Percentiles rank a stretch among this genome's conserved stretches.
Conservation (phyloP, 2,797 vertebrate genomes). For the Synaphobranchus kaupii region DNA sequence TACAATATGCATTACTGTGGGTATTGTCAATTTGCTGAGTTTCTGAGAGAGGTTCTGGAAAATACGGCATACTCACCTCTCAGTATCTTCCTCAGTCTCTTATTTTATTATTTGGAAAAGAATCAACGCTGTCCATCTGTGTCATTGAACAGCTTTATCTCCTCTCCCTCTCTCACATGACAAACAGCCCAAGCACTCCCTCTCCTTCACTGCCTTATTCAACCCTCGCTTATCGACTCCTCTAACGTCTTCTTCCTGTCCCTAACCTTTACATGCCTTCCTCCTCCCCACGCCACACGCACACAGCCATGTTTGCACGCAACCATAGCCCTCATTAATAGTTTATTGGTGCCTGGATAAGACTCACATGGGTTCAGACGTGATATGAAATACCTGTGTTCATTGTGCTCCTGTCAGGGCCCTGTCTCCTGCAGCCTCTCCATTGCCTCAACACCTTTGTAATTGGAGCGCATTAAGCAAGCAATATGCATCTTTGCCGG, state of each 20-base stretch:
- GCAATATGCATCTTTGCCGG: conserved; percentile 43
- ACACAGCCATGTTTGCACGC: conserved; percentile 17
- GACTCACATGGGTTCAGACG: conserved; percentile 63
- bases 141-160: conserved; percentile 12
- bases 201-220: neutral
- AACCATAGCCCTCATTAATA: conserved; percentile 77
- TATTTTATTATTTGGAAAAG: neutral
- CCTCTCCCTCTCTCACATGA: neutral
- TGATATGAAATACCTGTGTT: conserved; percentile 65
- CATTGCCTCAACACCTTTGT: conserved; percentile 46
- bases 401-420: conserved; percentile 64
- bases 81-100: conserved; percentile 50
- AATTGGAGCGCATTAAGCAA: conserved; percentile 50
- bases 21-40: neutral
- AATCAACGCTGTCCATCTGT: conserved; percentile 9
- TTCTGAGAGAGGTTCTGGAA: neutral
- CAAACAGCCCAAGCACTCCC: neutral
- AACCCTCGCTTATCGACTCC: neutral
- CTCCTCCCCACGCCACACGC: conserved; percentile 7
- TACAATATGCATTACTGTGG: neutral
- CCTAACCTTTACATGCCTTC: neutral
- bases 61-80: neutral
- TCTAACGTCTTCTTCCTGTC: neutral
- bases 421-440: conserved; percentile 50
- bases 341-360: conserved; percentile 77